Evolutionary conservation across 2,797 vertebrate species (phyloP), one percentile per base, ranked within the genome.

Genomic region (Meda fulgida): DNA sequence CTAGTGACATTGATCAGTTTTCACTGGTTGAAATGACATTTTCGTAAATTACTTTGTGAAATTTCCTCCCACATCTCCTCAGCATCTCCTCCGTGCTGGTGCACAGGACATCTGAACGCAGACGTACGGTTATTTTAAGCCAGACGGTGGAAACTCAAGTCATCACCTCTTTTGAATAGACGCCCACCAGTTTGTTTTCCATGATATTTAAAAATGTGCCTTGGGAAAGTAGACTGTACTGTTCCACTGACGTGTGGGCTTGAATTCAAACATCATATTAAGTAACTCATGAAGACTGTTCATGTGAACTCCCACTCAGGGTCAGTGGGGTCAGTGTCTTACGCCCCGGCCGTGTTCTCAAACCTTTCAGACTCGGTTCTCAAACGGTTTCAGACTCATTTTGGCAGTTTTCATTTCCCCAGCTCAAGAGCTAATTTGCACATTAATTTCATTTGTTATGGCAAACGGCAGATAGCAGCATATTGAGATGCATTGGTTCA

Each of bases 381-480:
- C 63, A 31, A 65, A 18, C 0, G 51, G 26, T 70, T 78, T 78
- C 5, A 11, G 18, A 34, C 14, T 76, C n/a, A 23, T 67, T 78
- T 78, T 46, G 66, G 1, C 51, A 43, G 48, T n/a, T 70, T 84
- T 87, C 43, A 77, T 76, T 84, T 87, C 51, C 65, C 38, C 75
- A 21, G 55, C 46, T 84, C 83, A 38, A 76, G 78, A 63, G 65
- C 48, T 87, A 76, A 80, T 76, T 84, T 87, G 65, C 78, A 76
- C 83, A 81, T 84, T 76, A 55, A 80, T 84, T 79, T 70, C 80
- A 87, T 80, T 51, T 67, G 86, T 69, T 84, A 73, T 85, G 67
- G 77, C 63, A 85, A 67, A 66, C 23, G 34, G 55, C 80, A 81
- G 79, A 73, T 69, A 70, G 67, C 65, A 63, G 79, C 63, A 75